Percentiles rank a stretch among this genome's conserved stretches.
Conservation (phyloP, 23 tunicate genomes). For the Botrylloides violaceus region DNA sequence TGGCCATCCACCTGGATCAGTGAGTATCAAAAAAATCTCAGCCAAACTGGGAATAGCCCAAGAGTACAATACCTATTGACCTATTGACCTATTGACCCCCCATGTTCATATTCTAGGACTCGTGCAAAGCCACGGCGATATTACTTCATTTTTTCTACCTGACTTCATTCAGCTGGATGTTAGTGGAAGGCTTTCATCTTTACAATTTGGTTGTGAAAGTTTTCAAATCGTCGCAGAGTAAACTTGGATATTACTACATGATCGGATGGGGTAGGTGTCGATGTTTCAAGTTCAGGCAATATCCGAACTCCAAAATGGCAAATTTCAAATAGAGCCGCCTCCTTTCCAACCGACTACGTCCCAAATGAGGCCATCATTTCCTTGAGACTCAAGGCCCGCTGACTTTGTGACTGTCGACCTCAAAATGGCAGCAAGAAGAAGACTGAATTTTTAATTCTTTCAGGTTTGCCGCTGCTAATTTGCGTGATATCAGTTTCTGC, state of each 20-base stretch:
- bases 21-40: slow-evolving; percentile 1
- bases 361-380: too few species aligned
- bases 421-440: too few species aligned
- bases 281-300: not conserved
- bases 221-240: slow-evolving; percentile 6
- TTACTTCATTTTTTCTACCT: slow-evolving; percentile 20
- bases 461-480: slow-evolving; percentile 21
- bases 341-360: too few species aligned
- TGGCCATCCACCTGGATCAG: slow-evolving; percentile 14
- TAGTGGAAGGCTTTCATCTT: slow-evolving; percentile 21
- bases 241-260: slow-evolving; percentile 11
- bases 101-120: slow-evolving; percentile 5
- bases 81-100: not conserved
- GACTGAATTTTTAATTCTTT: not conserved
- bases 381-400: too few species aligned
- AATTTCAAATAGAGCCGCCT: too few species aligned
- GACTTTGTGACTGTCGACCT: too few species aligned
- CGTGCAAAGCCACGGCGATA: slow-evolving; percentile 27
- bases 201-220: slow-evolving; percentile 24
- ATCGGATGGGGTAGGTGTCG: slow-evolving; percentile 24
- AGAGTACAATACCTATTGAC: too few species aligned
- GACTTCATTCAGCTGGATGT: slow-evolving; percentile 28
- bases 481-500: slow-evolving; percentile 21
- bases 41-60: too few species aligned
- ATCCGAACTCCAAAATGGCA: not conserved